Conservation (phyloP, 2,113 vertebrate genomes). For the Silurus glanis region DNA sequence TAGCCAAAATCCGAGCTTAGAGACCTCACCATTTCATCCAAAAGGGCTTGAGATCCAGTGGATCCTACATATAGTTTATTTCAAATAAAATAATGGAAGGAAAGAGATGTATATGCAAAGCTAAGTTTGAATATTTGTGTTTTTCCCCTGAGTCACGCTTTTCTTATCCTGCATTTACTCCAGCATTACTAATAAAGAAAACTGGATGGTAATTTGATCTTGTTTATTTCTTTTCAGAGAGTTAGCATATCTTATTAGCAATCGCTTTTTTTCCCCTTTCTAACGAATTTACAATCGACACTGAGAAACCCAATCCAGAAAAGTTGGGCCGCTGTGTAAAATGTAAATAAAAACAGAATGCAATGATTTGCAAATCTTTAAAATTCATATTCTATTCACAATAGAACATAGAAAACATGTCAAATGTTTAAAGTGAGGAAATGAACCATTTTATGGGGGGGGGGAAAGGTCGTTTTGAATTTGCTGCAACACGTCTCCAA, state of each 20-base stretch:
- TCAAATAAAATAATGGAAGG: not conserved
- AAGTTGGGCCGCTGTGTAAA: too few relatives aligned
- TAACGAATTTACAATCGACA: slow-evolving; percentile 8
- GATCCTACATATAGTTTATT: slow-evolving; percentile 2
- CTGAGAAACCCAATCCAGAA: too few relatives aligned
- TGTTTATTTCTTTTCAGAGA: slow-evolving; percentile 42
- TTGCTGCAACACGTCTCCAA: too few relatives aligned
- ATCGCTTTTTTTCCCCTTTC: not conserved
- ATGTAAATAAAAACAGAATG: too few relatives aligned
- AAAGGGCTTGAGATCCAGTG: slow-evolving; percentile 50
- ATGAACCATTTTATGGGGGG: too few relatives aligned
- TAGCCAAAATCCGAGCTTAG: slow-evolving; percentile 35
- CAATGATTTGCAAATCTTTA: too few relatives aligned
- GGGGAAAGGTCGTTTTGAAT: too few relatives aligned
- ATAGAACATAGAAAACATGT: too few relatives aligned
- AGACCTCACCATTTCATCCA: slow-evolving; percentile 34
- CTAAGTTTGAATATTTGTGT: slow-evolving; percentile 16
- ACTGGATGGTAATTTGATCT: slow-evolving; percentile 36
- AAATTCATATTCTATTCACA: too few relatives aligned
- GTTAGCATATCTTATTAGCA: not conserved
- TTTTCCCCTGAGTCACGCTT: slow-evolving; percentile 31
- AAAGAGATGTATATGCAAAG: slow-evolving; percentile 38
- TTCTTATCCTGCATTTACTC: slow-evolving; percentile 25
- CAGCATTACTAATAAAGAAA: slow-evolving; percentile 43
- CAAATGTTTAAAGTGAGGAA: too few relatives aligned